Base-by-base conservation (phyloP, 2,113 vertebrate genomes). In the Chinchilla lanigera region DNA sequence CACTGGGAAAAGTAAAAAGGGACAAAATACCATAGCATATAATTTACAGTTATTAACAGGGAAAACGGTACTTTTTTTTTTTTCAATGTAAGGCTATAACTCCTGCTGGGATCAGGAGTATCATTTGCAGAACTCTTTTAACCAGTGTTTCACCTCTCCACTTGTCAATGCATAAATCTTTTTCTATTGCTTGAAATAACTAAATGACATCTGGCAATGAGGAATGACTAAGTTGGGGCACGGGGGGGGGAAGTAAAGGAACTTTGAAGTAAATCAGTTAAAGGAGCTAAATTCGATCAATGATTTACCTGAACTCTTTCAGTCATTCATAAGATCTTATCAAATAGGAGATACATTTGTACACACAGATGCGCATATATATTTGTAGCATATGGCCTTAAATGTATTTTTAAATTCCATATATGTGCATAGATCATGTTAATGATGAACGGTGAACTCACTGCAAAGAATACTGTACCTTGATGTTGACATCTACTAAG, bases 121-220 rank as follows among this genome's bases (percentile, higher is more conserved):
- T 98, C 98, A 95, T 96, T 98, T 98, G 96, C 98, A 98, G 81
- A 92, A 75, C 89, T 97, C 93, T 97, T 97, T 98, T 98, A 98
- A 97, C 98, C 98, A 98, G 95, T 44, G 75, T 88, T 98, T 99
- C 98, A 98, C 98, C 97, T 98, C 97, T 94, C 96, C 98, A 98
- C 97, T 98, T 98, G 98, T 98, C 97, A 89, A 98, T 97, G 92
- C 94, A 98, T 98, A 99, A 98, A 99, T 99, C 98, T 98, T 98
- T 92, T 93, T 90, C 96, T 98, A 98, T 98, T 95, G 3, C 97
- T 98, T 97, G 95, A 96, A 98, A 98, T 98, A 98, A 97, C 97
- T 90, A 87, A 98, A 95, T 95, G 97, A 97, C 98, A 98, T 97
- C 96, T 97, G 94, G 98, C 94, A 96, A 94, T 41, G 87, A 86